Base-by-base conservation (phyloP, 1,140 invertebrate species). In the Spodoptera frugiperda region DNA sequence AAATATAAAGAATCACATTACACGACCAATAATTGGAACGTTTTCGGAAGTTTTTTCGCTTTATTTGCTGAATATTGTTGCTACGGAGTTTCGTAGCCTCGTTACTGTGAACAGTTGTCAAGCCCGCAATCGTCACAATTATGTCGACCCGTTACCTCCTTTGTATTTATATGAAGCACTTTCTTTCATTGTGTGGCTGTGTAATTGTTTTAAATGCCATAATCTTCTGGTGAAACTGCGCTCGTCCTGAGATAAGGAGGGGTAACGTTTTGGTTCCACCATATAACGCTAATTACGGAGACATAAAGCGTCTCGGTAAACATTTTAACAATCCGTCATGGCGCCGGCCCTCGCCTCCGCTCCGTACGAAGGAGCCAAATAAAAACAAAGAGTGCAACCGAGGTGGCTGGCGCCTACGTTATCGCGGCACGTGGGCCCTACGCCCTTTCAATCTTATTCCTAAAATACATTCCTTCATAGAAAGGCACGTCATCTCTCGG, bases 401-500 rank as follows among this genome's bases (percentile, higher is more conserved):
- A 71, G 82, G 77, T 71, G 80, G 76, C 79, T 86, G 91, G 90
- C 91, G 91, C 90, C 89, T 81, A 78, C 65, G 83, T 91, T 92
- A 91, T 91, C 89, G 49, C 68, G 85, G 85, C 90, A 92, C 90
- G 91, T 92, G 90, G 84, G 71, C 76, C 75, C 79, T 79, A 73
- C 75, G 75, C 75, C 82, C 80, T 84, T 84, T 81, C 53, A 81
- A 83, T 84, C 83, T 87, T 79, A 77, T 87, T 89, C 87, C 81
- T 84, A 85, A 83, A 89, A 88, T 74, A 75, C 82, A 87, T 84
- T 84, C 82, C 79, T 57, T 78, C 71, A 83, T 82, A 82, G 79
- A 76, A 77, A 80, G 67, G 71, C 59, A 65, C 55, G 17, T 76
- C 55, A 55, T 30, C 61, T 78, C 46, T 55, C 65, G 49, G 4